Percentiles rank a stretch among this genome's conserved stretches.
Evolutionary conservation across 2,797 vertebrate genomes (phyloP).

Genomic region (Merluccius polli): DNA sequence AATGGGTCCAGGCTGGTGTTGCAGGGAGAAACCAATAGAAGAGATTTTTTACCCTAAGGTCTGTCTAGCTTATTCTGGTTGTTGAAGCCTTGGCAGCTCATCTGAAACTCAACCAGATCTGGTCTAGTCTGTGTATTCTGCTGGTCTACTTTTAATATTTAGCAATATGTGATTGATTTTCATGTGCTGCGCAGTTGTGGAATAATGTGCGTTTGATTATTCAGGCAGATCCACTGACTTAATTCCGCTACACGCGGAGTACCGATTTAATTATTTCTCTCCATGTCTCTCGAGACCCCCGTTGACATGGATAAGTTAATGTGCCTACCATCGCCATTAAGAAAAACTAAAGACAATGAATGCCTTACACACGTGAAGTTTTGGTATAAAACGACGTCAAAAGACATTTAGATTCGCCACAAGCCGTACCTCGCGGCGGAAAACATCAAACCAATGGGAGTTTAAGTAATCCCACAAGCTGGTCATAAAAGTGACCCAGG

Average conservation of each 20-base stretch:
- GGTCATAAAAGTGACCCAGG: background rate
- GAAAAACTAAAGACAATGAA: background rate
- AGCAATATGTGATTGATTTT: background rate
- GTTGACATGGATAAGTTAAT: background rate
- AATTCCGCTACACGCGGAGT: background rate
- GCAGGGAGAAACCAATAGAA: background rate
- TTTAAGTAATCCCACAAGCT: background rate
- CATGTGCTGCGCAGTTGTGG: background rate
- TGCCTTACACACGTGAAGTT: background rate
- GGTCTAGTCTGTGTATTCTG: background rate
- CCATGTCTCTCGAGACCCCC: background rate
- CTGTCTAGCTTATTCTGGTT: background rate
- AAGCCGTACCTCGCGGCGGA: background rate
- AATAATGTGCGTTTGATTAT: background rate
- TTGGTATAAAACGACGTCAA: too few species aligned
- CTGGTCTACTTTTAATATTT: background rate
- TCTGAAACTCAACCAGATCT: background rate
- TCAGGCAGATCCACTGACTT: background rate
- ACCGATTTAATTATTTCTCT: background rate
- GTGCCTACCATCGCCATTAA: background rate
- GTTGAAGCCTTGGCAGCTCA: background rate
- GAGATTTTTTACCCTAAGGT: constrained; percentile 13
- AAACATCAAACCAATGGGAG: background rate
- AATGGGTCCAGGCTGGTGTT: constrained; percentile 5
- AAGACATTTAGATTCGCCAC: background rate